A percentile compares a stretch with the other conserved stretches of the same genome.
Evolutionary conservation across 1,140 invertebrate genomes (phyloP).

Genomic region (Sycophaga agraensis): DNA sequence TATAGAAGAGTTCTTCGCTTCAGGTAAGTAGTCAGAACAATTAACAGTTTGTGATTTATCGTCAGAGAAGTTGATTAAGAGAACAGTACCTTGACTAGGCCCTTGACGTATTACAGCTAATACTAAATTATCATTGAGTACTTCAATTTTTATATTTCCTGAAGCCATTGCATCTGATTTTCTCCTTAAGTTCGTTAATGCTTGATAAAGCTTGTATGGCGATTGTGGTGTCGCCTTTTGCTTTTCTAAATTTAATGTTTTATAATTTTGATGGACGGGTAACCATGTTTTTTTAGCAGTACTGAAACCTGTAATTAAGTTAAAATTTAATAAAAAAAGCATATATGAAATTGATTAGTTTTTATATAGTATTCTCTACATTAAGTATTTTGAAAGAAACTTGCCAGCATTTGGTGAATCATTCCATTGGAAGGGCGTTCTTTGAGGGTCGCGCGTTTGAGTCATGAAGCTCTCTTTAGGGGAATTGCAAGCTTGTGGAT

Average conservation of each 20-base stretch:
- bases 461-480: conserved; percentile 44
- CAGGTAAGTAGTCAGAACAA: no score
- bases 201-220: conserved; percentile 56
- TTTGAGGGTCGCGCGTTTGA: conserved; percentile 60
- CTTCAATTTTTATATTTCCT: conserved; percentile 44
- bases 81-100: neutral
- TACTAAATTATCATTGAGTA: conserved; percentile 36
- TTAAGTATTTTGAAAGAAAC: neutral
- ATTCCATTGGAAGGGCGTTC: conserved; percentile 76
- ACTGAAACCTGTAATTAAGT: conserved; percentile 52
- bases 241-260: conserved; percentile 54
- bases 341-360: no score
- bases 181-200: conserved; percentile 46
- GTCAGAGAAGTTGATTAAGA: conserved; percentile 18
- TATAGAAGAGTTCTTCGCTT: no score
- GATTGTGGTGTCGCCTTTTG: conserved; percentile 44
- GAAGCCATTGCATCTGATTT: conserved; percentile 38
- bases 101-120: neutral
- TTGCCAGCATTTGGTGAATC: conserved; percentile 59
- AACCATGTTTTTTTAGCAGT: conserved; percentile 57
- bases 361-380: no score
- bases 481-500: conserved; percentile 49
- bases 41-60: neutral
- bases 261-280: conserved; percentile 58
- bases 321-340: no score